Evolutionary conservation across 2,888 invertebrate genomes (phyloP).

Genomic region (Selenia dentaria): DNA sequence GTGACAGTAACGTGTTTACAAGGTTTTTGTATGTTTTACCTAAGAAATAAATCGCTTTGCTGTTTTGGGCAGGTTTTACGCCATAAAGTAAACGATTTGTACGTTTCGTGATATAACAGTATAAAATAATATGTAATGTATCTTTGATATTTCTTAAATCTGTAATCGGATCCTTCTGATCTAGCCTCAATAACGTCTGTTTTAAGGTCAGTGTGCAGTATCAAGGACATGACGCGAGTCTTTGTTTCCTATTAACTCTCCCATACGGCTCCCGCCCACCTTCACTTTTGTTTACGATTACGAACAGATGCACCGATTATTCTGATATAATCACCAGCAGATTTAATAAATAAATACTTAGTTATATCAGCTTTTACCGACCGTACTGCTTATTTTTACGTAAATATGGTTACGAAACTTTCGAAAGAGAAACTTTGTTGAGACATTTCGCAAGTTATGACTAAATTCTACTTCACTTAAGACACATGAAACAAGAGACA

Average conservation of each 20-base stretch:
- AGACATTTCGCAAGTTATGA: slow-evolving; percentile 29
- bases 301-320: slow-evolving; percentile 21
- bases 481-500: slow-evolving; percentile 15
- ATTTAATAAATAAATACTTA: slow-evolving; percentile 32
- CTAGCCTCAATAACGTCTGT: slow-evolving; percentile 39
- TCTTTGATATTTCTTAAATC: slow-evolving; percentile 7
- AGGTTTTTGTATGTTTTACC: no score
- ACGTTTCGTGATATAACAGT: no score
- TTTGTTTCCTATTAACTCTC: slow-evolving; percentile 64
- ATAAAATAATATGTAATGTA: no score
- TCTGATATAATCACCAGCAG: slow-evolving; percentile 28
- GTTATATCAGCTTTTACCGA: slow-evolving; percentile 19
- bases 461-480: slow-evolving; percentile 8
- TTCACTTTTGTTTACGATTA: slow-evolving; percentile 75
- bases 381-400: slow-evolving; percentile 35
- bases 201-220: slow-evolving; percentile 43
- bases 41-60: no score
- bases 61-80: no score
- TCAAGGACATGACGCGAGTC: slow-evolving; percentile 49
- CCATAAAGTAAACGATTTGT: no score
- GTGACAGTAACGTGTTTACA: no score
- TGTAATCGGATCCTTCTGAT: slow-evolving; percentile 21
- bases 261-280: slow-evolving; percentile 60
- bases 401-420: slow-evolving; percentile 58
- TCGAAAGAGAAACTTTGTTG: slow-evolving; percentile 61